Percentiles rank a stretch among this genome's conserved stretches.
phyloP scores from a whole-genome alignment of 1,140 invertebrate species.

The Propsilocerus akamusi region DNA sequence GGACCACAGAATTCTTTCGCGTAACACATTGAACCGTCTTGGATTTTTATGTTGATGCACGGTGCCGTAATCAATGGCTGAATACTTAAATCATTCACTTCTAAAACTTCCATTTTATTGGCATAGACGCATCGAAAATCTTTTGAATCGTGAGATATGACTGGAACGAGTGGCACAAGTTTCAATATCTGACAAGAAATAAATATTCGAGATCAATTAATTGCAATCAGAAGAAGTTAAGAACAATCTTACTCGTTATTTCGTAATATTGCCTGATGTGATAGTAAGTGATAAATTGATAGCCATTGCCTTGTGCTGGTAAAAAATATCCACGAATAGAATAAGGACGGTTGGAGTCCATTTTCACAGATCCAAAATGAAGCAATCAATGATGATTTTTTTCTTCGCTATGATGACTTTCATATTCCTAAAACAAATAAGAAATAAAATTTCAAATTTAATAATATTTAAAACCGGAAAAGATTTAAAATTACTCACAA shows the following conservation, averaged over 20 bases:
- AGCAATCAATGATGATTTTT: constrained; percentile 1
- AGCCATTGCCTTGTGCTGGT: not conserved
- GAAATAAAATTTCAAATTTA: too few relatives aligned
- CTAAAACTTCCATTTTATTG: constrained; percentile 6
- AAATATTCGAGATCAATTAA: too few relatives aligned
- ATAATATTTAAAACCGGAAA: too few relatives aligned
- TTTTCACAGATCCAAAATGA: not conserved
- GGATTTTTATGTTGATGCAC: constrained; percentile 7
- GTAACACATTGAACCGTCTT: constrained; percentile 1
- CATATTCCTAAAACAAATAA: too few relatives aligned
- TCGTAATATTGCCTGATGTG: constrained; percentile 3
- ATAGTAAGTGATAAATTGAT: constrained; percentile 7
- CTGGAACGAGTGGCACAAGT: not conserved
- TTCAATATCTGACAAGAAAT: not conserved
- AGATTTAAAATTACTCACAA: too few relatives aligned
- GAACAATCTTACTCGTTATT: not conserved
- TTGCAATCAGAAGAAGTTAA: not conserved
- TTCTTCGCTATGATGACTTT: constrained; percentile 5
- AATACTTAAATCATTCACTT: constrained; percentile 5
- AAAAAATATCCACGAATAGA: constrained; percentile 7
- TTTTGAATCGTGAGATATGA: not conserved
- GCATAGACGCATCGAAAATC: constrained; percentile 5
- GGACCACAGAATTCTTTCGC: too few relatives aligned
- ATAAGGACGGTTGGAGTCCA: not conserved
- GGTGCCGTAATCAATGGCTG: constrained; percentile 4